Evolutionary conservation across 2,888 invertebrate species (phyloP).

Genomic region (Asteroscopus sphinx): DNA sequence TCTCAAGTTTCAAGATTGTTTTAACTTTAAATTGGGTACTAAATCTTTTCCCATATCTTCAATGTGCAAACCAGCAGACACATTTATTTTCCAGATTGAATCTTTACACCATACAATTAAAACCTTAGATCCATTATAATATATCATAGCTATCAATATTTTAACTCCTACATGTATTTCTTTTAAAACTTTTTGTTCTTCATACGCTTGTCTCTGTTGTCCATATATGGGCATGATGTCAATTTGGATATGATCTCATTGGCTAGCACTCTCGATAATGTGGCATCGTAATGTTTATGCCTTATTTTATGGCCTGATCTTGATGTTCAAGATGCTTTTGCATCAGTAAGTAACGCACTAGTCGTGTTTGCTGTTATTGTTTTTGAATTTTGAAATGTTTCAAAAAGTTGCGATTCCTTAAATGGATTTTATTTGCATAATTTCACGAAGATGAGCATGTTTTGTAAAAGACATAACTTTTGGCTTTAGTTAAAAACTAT

Average conservation of each 20-base stretch:
- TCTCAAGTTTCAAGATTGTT: too few species aligned
- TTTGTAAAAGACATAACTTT: too few species aligned
- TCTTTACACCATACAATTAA: slow-evolving; percentile 43
- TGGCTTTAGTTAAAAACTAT: too few species aligned
- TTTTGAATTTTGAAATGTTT: neutral
- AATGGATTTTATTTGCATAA: too few species aligned
- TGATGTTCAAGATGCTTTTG: slow-evolving; percentile 1
- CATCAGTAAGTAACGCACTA: slow-evolving; percentile 6
- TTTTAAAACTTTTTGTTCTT: slow-evolving; percentile 43
- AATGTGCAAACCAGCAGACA: slow-evolving; percentile 2
- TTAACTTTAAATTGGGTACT: slow-evolving; percentile 9
- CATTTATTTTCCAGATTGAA: slow-evolving; percentile 37
- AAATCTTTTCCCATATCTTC: slow-evolving; percentile 25
- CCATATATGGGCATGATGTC: slow-evolving; percentile 65
- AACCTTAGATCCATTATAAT: slow-evolving; percentile 10
- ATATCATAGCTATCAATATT: slow-evolving; percentile 35
- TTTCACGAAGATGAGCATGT: too few species aligned
- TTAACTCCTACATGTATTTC: slow-evolving; percentile 45
- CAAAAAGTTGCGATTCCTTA: too few species aligned
- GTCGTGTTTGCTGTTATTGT: neutral
- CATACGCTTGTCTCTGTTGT: slow-evolving; percentile 27
- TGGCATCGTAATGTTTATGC: slow-evolving; percentile 43
- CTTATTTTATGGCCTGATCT: slow-evolving; percentile 31
- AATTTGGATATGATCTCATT: slow-evolving; percentile 62
- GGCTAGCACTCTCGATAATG: slow-evolving; percentile 29